A percentile compares a stretch with the other conserved stretches of the same genome.
Conservation (phyloP, 1,140 invertebrate species). For the Aradophagus sp. region DNA sequence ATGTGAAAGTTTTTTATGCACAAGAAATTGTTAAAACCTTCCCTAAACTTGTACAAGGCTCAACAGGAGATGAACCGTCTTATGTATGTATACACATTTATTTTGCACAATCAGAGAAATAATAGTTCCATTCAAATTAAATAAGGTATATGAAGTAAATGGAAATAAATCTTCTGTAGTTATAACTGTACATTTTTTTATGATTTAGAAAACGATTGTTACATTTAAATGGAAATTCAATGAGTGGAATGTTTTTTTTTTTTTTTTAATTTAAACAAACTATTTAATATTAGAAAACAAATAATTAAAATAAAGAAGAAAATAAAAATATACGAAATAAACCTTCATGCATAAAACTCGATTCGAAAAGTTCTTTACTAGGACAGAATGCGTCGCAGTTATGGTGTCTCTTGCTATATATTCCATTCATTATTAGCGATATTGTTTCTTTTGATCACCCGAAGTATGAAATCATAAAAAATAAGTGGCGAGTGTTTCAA, state of each 20-base stretch:
- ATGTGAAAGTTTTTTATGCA: conserved; percentile 10
- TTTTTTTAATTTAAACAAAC: too few relatives aligned
- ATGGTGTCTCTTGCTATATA: conserved; percentile 6
- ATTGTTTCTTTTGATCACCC: not conserved
- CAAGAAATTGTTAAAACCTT: conserved; percentile 8
- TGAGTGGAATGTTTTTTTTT: too few relatives aligned
- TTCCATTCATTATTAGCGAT: conserved; percentile 3
- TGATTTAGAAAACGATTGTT: too few relatives aligned
- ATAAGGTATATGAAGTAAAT: too few relatives aligned
- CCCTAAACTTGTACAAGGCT: not conserved
- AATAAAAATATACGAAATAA: conserved; percentile 17
- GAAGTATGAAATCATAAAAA: not conserved
- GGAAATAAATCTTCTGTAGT: too few relatives aligned
- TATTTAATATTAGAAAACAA: too few relatives aligned
- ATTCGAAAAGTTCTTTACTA: conserved; percentile 2
- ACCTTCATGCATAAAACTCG: conserved; percentile 25
- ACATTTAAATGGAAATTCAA: too few relatives aligned
- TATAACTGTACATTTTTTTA: too few relatives aligned
- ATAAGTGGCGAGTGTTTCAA: not conserved
- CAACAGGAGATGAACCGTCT: not conserved
- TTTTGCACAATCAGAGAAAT: too few relatives aligned
- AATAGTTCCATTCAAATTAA: too few relatives aligned
- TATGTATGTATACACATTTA: not conserved
- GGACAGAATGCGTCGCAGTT: conserved; percentile 7
- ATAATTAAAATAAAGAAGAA: too few relatives aligned